phyloP scores from a whole-genome alignment of 1,140 invertebrate genomes.

The Hylaeus volcanicus region DNA sequence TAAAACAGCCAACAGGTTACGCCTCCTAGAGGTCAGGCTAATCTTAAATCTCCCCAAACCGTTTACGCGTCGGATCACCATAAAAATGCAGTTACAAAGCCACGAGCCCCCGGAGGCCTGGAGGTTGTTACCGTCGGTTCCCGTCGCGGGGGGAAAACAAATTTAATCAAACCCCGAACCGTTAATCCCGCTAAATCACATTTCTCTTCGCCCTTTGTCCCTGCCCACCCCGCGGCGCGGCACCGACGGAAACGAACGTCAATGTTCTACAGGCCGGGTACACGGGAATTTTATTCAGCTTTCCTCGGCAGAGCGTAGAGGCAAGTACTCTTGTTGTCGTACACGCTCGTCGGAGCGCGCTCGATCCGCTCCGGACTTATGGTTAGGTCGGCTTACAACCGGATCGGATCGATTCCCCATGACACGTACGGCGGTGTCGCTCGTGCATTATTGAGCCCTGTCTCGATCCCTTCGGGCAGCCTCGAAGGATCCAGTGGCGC shows the following conservation, averaged over 20 bases:
- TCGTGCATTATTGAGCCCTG: slow-evolving; percentile 55
- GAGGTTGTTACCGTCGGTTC: background rate
- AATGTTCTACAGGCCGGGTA: background rate
- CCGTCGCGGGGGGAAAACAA: background rate
- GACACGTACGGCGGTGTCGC: slow-evolving; percentile 66
- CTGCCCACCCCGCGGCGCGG: too few relatives aligned
- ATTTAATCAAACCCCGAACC: slow-evolving; percentile 12
- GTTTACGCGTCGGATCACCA: slow-evolving; percentile 20
- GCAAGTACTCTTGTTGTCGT: slow-evolving; percentile 44
- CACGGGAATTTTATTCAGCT: slow-evolving; percentile 43
- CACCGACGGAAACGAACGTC: background rate
- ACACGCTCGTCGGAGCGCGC: slow-evolving; percentile 47
- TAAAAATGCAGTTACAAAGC: slow-evolving; percentile 21
- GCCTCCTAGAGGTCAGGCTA: background rate
- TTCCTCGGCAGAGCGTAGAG: slow-evolving; percentile 35
- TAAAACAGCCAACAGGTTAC: slow-evolving; percentile 7
- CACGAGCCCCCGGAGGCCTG: background rate
- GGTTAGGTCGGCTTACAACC: slow-evolving; percentile 69
- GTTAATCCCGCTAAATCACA: background rate
- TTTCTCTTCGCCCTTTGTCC: background rate
- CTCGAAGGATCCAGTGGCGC: too few relatives aligned
- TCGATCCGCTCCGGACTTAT: slow-evolving; percentile 60
- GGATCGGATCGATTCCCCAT: slow-evolving; percentile 73
- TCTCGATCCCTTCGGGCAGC: slow-evolving; percentile 16
- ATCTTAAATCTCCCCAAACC: slow-evolving; percentile 28